phyloP scores from a whole-genome alignment of 2,113 vertebrate species.

The Brachyistius frenatus region DNA sequence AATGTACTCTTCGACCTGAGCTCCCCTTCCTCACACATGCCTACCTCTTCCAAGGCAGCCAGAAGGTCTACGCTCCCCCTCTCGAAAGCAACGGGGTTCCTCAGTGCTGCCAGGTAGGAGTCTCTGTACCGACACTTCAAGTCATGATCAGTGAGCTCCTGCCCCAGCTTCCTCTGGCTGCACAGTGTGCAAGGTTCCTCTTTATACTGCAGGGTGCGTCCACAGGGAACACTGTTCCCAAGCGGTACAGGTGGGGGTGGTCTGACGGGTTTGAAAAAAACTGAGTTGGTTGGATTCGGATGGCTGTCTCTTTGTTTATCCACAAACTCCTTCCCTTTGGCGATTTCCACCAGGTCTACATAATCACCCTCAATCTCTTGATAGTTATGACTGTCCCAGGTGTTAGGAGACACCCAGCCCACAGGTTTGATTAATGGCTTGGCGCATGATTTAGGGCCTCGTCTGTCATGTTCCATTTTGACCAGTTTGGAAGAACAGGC shows the following conservation, averaged over 20 bases:
- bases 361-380: conserved; percentile 92
- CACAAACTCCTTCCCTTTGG: conserved; percentile 77
- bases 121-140: conserved; percentile 84
- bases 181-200: conserved; percentile 76
- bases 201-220: conserved; percentile 43
- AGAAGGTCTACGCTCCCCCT: conserved; percentile 76
- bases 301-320: conserved; percentile 43
- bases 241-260: conserved; percentile 68
- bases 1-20: conserved; percentile 32
- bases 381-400: conserved; percentile 79
- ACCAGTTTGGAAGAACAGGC: conserved; percentile 84
- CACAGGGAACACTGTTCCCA: conserved; percentile 55
- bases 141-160: conserved; percentile 60
- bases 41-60: conserved; percentile 80
- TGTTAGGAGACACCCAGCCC: conserved; percentile 83
- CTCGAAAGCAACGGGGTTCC: conserved; percentile 84
- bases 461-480: conserved; percentile 83
- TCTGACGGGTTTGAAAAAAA: conserved; percentile 75
- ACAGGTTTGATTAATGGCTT: conserved; percentile 74
- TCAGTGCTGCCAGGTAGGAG: conserved; percentile 85
- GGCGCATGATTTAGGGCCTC: conserved; percentile 57
- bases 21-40: conserved; percentile 49
- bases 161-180: conserved; percentile 76
- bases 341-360: conserved; percentile 90
- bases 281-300: conserved; percentile 43